phyloP scores from a whole-genome alignment of 2,113 vertebrate species.

The Oxyruncus cristatus region DNA sequence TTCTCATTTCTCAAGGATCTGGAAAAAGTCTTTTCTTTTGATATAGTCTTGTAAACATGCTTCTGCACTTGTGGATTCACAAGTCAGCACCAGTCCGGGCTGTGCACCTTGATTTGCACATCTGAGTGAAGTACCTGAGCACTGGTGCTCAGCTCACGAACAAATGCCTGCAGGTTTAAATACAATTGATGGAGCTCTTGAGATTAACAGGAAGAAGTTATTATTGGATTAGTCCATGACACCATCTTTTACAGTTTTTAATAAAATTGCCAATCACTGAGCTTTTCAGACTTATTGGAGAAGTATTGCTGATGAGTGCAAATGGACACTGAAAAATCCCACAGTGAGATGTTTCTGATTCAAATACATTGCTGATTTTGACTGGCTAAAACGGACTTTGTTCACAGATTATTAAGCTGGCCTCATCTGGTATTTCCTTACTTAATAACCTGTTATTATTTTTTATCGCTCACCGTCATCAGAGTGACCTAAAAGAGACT shows the following conservation, averaged over 20 bases:
- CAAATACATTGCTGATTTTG: not conserved
- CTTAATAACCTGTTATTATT: constrained; percentile 22
- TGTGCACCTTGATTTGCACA: not conserved
- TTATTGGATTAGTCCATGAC: not conserved
- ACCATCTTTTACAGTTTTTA: not conserved
- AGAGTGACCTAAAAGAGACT: not conserved
- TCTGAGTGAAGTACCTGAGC: not conserved
- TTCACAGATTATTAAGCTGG: not conserved
- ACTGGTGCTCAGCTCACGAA: not conserved
- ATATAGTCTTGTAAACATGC: not conserved
- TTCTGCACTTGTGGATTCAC: not conserved
- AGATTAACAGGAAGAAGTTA: not conserved
- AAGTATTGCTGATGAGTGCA: not conserved
- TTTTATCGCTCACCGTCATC: not conserved
- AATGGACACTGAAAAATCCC: not conserved
- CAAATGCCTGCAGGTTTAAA: not conserved
- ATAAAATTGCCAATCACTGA: not conserved
- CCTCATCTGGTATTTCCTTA: not conserved
- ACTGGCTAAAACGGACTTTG: not conserved
- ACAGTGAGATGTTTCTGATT: not conserved
- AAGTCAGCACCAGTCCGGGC: not conserved
- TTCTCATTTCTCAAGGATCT: not conserved
- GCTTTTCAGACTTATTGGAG: not conserved
- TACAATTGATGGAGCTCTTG: not conserved
- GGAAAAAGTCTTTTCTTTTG: not conserved